Base-by-base conservation (phyloP, 1,140 invertebrate genomes). In the Spodoptera frugiperda region DNA sequence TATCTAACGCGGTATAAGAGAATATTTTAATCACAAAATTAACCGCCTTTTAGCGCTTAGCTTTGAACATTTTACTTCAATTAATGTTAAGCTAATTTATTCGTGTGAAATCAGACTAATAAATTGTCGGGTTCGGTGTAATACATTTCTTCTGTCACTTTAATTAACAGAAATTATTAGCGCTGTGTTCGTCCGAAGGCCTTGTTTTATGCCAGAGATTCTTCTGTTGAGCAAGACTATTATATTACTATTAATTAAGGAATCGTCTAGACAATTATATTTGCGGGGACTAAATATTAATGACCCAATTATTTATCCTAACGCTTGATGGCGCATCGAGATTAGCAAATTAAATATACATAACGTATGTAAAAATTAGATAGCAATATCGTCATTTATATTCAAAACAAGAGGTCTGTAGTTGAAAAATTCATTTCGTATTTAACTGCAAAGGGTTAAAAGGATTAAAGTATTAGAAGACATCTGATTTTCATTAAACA, bases 391-490 rank as follows among this genome's bases (percentile, higher is more conserved):
- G 33, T 39, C 33, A 39, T 9, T 57, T 57, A 57, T n/a, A 17
- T 8, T 14, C 57, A 61, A 39, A 61, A 61, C 4, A 6, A 14
- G n/a, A 39, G 25, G 33, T 9, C 6, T 30, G 21, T 61, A 39
- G 4, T 57, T 57, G 11, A 44, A 19, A 63, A 0, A 44, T 44
- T 1, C n/a, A 63, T 44, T 63, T 63, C 1, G 9, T 39, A 63
- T 63, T 17, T 17, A 63, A 44, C 33, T 63, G 59, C 33, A 59
- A 39, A 59, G 57, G 8, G 33, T 70, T 54, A 30, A 70, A 70
- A 59, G 68, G 76, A 73, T 73, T 15, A 65, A 17, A 59, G 48
- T 25, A 61, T 65, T 77, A 77, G 71, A 21, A 44, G 15, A n/a
- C 76, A 48, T 57, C 68, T 54, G 57, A 61, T 39, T 76, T 65